These are phyloP conservation scores for Centropristis striata DNA, from an alignment of 2,113 vertebrate species.

Conservation along the genomic window DNA sequence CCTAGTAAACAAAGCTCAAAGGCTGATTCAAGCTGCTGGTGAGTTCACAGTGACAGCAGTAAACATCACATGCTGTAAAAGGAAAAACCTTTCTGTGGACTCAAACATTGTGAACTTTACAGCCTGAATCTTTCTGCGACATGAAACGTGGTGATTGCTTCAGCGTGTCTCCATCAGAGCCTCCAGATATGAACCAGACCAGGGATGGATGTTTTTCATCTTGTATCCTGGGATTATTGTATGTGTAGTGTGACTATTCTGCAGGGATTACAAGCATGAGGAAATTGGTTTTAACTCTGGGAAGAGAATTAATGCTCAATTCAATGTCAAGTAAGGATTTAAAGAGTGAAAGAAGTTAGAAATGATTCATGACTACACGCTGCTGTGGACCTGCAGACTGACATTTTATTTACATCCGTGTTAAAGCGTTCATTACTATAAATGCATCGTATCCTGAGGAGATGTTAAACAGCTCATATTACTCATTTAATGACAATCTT, in stretches of 20 bases:
- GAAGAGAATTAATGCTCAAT: conserved; percentile 45
- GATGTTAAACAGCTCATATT: not conserved
- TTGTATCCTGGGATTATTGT: conserved; percentile 59
- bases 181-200: conserved; percentile 13
- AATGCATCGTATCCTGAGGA: not conserved
- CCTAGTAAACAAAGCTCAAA: conserved; percentile 27
- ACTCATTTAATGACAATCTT: not conserved
- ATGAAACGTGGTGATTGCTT: conserved; percentile 1
- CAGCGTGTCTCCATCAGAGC: conserved; percentile 14
- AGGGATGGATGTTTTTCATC: conserved; percentile 41
- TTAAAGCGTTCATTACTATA: conserved; percentile 18
- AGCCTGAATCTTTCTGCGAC: not conserved
- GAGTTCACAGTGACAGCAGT: not conserved
- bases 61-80: not conserved
- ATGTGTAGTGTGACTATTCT: conserved; percentile 41
- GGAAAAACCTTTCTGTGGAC: conserved; percentile 23
- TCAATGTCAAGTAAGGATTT: conserved; percentile 61
- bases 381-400: not conserved
- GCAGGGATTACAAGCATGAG: conserved; percentile 56
- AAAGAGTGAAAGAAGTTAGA: conserved; percentile 13
- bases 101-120: not conserved
- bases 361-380: conserved; percentile 5
- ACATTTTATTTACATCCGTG: conserved; percentile 16
- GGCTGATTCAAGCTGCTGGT: conserved; percentile 1
- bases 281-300: conserved; percentile 60